Percentiles rank a stretch among this genome's conserved stretches.
Conservation (phyloP, 2,888 invertebrate species). For the Myopa tessellatipennis region DNA sequence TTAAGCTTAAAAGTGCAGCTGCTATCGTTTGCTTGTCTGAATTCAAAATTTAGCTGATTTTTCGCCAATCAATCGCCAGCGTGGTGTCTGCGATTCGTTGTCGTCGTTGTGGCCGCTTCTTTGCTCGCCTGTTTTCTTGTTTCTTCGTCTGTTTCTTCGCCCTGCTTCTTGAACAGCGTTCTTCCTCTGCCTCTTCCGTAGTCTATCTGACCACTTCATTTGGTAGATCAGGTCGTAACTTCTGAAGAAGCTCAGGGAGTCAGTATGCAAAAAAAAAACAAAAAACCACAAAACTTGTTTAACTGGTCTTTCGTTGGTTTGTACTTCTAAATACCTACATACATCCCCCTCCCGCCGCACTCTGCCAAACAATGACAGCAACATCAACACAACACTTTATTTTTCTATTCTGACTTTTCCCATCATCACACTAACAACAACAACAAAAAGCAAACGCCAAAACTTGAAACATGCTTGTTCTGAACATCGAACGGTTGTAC, state of each 20-base stretch:
- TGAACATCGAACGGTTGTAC: too few species aligned
- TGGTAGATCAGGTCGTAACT: neutral
- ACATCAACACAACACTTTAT: neutral
- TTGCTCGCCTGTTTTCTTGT: too few species aligned
- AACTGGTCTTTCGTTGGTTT: slow-evolving; percentile 24
- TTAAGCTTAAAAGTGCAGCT: slow-evolving; percentile 28
- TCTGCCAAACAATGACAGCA: neutral
- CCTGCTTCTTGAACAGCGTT: too few species aligned
- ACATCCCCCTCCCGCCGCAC: neutral
- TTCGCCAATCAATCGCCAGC: too few species aligned
- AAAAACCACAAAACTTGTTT: slow-evolving; percentile 23
- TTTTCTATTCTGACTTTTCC: too few species aligned
- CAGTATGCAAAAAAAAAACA: neutral
- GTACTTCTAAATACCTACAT: neutral
- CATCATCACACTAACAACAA: neutral
- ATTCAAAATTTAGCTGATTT: too few species aligned
- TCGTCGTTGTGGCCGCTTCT: too few species aligned
- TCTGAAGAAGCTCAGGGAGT: neutral
- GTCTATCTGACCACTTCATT: neutral
- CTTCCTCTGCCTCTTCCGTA: neutral
- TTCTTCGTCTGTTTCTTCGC: too few species aligned
- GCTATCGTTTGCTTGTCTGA: neutral
- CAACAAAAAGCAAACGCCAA: neutral
- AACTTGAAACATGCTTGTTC: too few species aligned
- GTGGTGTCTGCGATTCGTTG: too few species aligned